These are phyloP conservation scores for Etheostoma nigrum DNA, from an alignment of 2,797 vertebrate genomes.

Conservation along the genomic window DNA sequence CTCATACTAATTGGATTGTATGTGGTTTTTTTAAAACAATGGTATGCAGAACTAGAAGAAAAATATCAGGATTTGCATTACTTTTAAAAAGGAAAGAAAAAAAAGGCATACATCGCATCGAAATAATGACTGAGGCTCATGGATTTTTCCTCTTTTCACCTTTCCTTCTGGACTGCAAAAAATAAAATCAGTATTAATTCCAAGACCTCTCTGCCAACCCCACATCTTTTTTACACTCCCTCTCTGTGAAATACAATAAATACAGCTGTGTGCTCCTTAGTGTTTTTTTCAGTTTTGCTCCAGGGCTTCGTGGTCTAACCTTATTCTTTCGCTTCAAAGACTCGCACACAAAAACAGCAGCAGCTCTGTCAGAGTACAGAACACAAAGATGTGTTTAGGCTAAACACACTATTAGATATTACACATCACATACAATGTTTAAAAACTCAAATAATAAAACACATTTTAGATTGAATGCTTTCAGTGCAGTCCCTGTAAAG, in stretches of 20 bases:
- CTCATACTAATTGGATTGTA: background rate
- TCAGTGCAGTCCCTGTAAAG: conserved; percentile 64
- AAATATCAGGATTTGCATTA: background rate
- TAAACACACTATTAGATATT: conserved; percentile 2
- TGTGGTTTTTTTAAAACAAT: background rate
- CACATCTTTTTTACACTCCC: conserved; percentile 4
- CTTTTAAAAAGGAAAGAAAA: background rate
- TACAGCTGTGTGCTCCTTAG: conserved; percentile 38
- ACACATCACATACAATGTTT: background rate
- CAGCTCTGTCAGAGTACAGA: conserved; percentile 41
- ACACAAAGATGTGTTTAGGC: conserved; percentile 14
- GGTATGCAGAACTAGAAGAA: background rate
- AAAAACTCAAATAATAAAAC: background rate
- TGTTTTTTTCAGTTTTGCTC: conserved; percentile 44
- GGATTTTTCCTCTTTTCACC: background rate
- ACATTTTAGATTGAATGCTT: conserved; percentile 2
- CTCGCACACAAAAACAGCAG: conserved; percentile 40
- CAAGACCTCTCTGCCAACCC: conserved; percentile 22
- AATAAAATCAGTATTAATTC: conserved; percentile 30
- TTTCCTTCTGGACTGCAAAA: conserved; percentile 26
- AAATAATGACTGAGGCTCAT: background rate
- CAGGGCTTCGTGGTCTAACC: conserved; percentile 69
- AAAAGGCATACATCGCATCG: background rate
- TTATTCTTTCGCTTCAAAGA: conserved; percentile 75
- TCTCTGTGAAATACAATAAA: conserved; percentile 54